phyloP scores from a whole-genome alignment of 2,888 invertebrate species.

The Caenorhabditis angaria region DNA sequence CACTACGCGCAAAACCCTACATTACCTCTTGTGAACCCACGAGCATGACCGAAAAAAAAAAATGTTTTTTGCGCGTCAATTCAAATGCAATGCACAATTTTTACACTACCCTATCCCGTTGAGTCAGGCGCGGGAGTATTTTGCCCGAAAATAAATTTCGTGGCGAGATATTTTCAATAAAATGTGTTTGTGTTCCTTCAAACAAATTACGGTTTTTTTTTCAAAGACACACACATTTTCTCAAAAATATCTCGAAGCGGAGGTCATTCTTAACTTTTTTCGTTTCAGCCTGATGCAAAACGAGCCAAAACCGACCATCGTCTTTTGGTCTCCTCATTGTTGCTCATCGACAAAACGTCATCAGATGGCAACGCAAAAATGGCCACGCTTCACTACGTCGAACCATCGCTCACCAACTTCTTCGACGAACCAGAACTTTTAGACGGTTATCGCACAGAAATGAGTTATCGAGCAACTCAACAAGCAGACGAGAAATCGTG shows the following conservation, averaged over 20 bases:
- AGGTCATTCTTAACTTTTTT: background rate
- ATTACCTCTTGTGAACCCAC: no score
- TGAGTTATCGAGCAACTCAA: conserved; percentile 50
- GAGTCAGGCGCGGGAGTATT: no score
- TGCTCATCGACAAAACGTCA: conserved; percentile 53
- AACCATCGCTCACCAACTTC: conserved; percentile 45
- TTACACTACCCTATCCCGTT: no score
- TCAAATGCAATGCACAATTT: no score
- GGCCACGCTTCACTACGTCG: conserved; percentile 27
- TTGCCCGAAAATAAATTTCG: no score
- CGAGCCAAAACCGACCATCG: conserved; percentile 49
- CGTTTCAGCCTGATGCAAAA: conserved; percentile 43
- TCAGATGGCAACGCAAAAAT: conserved; percentile 48
- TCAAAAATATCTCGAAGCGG: background rate
- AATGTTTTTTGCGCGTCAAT: no score
- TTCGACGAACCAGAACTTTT: conserved; percentile 59
- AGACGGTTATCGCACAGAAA: conserved; percentile 59
- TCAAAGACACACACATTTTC: no score
- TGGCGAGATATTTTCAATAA: no score
- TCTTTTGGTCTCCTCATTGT: conserved; percentile 48
- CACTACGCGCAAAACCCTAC: no score
- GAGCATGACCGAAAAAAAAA: no score
- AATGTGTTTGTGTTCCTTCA: no score
- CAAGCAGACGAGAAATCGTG: conserved; percentile 48
- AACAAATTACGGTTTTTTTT: no score